Conservation (phyloP, 2,888 invertebrate genomes). For the Oscheius sp. region DNA sequence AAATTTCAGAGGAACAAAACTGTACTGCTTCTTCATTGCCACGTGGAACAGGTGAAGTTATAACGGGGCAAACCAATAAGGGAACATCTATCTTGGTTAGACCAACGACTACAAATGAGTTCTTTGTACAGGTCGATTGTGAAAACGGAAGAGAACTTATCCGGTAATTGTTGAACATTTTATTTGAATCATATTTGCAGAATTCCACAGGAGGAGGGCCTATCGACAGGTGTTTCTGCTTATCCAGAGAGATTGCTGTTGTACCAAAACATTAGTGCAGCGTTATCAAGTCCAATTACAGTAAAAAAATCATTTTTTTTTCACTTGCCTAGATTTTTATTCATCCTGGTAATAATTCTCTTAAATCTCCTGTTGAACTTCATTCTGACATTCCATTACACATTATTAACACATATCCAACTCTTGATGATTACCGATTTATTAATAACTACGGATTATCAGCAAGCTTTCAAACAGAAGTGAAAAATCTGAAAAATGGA, state of each 20-base stretch:
- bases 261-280: not conserved
- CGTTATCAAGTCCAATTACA: not conserved
- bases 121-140: slow-evolving; percentile 5
- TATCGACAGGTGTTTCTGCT: not conserved
- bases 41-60: not conserved
- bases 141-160: slow-evolving; percentile 17
- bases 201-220: not conserved
- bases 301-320: too few relatives aligned
- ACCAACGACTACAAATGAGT: not conserved
- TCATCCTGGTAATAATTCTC: not conserved
- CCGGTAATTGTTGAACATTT: not conserved
- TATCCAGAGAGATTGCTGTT: not conserved
- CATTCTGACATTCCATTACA: slow-evolving; percentile 1
- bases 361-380: not conserved
- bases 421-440: not conserved
- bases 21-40: slow-evolving; percentile 5
- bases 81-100: not conserved
- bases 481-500: not conserved
- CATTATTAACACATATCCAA: not conserved
- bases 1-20: slow-evolving; percentile 10
- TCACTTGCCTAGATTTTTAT: not conserved
- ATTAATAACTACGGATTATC: not conserved
- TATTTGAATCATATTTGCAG: not conserved
- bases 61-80: not conserved
- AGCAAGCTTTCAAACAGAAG: slow-evolving; percentile 8